These are phyloP conservation scores for Lanius collurio DNA, from an alignment of 2,113 vertebrate genomes.

Conservation along the genomic window DNA sequence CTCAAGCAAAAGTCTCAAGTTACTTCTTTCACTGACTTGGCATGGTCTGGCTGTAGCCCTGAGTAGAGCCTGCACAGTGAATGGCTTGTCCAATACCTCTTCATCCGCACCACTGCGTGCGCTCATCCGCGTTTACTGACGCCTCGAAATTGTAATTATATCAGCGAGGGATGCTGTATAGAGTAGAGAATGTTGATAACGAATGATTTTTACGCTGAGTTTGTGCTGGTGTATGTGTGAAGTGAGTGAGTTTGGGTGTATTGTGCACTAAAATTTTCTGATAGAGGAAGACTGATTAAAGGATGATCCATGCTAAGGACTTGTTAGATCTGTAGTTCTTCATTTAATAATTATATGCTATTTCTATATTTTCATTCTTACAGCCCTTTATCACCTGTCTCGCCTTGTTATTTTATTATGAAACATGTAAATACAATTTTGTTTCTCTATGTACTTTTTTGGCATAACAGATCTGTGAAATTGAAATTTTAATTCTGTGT, in stretches of 20 bases:
- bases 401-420: constrained; percentile 90
- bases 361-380: constrained; percentile 83
- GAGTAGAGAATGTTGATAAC: constrained; percentile 80
- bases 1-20: constrained; percentile 67
- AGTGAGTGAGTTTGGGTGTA: constrained; percentile 91
- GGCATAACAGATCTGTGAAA: constrained; percentile 96
- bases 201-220: constrained; percentile 77
- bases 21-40: constrained; percentile 70
- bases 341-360: constrained; percentile 86
- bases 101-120: constrained; percentile 72
- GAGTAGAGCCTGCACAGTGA: constrained; percentile 73
- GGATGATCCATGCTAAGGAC: constrained; percentile 81
- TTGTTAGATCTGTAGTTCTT: constrained; percentile 89
- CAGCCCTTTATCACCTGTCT: constrained; percentile 75
- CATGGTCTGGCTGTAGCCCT: constrained; percentile 74
- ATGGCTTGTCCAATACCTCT: constrained; percentile 81
- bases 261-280: constrained; percentile 84
- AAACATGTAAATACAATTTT: constrained; percentile 94
- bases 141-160: constrained; percentile 72
- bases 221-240: constrained; percentile 84
- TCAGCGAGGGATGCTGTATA: constrained; percentile 80
- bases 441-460: constrained; percentile 83
- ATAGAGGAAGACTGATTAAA: constrained; percentile 81
- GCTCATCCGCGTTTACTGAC: constrained; percentile 66
- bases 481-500: constrained; percentile 90